phyloP scores from a whole-genome alignment of 2,113 vertebrate species.

The Lota lota region DNA sequence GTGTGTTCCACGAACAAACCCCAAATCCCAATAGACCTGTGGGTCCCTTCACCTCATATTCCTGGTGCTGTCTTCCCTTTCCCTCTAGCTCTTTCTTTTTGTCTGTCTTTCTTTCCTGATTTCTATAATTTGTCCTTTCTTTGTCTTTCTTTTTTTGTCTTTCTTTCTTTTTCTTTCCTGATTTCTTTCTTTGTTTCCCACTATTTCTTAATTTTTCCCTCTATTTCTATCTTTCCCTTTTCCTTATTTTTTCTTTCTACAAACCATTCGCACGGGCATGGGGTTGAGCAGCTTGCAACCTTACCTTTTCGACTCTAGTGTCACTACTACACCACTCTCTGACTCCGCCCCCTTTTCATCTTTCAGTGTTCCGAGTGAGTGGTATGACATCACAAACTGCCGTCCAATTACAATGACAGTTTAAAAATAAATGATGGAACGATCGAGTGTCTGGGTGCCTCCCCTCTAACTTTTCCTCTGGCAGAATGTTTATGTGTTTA shows the following conservation, averaged over 20 bases:
- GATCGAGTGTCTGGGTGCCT: constrained; percentile 19
- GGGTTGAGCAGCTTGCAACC: no score
- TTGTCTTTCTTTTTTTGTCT: constrained; percentile 19
- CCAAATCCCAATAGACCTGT: constrained; percentile 48
- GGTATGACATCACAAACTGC: constrained; percentile 18
- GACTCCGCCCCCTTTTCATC: constrained; percentile 33
- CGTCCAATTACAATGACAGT: constrained; percentile 37
- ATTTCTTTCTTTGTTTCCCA: constrained; percentile 21
- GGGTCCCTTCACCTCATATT: neutral
- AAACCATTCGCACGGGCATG: no score
- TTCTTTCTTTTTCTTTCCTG: neutral
- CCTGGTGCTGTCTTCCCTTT: neutral
- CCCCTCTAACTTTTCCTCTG: constrained; percentile 32
- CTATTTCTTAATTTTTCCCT: no score
- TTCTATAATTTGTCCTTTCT: constrained; percentile 35
- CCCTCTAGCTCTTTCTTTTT: constrained; percentile 5
- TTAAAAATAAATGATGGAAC: constrained; percentile 31
- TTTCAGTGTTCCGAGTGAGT: constrained; percentile 28
- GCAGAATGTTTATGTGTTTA: constrained; percentile 52
- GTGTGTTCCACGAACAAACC: constrained; percentile 42
- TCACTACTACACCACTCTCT: no score
- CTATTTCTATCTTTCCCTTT: no score
- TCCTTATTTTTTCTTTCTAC: no score
- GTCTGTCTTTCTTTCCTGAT: neutral
- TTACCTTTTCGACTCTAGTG: no score